Percentiles rank a stretch among this genome's conserved stretches.
Conservation (phyloP, 1,140 invertebrate species). For the Bombus superbus region DNA sequence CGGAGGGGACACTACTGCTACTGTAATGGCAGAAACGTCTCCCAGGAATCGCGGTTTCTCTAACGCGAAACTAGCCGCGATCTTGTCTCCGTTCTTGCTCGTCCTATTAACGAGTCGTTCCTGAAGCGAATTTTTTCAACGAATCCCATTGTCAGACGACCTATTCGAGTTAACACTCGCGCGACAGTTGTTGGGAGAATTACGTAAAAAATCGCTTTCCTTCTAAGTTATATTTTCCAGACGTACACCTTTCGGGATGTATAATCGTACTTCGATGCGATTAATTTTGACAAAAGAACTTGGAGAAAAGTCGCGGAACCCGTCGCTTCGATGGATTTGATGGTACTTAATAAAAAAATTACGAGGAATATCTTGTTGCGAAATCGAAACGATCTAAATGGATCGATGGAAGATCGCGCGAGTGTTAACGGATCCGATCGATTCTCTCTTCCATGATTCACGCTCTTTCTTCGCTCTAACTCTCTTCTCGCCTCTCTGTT, state of each 20-base stretch:
- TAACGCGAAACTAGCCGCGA: not conserved
- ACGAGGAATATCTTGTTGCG: too few relatives aligned
- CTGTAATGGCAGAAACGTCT: not conserved
- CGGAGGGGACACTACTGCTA: not conserved
- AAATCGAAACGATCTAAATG: too few relatives aligned
- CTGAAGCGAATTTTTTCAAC: too few relatives aligned
- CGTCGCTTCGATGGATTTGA: too few relatives aligned
- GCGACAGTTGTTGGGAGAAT: not conserved
- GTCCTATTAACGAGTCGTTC: not conserved
- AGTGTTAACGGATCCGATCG: not conserved
- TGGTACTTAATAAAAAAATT: too few relatives aligned
- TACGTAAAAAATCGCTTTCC: too few relatives aligned
- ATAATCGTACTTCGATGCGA: too few relatives aligned
- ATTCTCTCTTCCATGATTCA: conserved; percentile 6
- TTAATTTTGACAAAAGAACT: too few relatives aligned
- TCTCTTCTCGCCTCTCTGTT: conserved; percentile 56
- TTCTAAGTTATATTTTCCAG: too few relatives aligned
- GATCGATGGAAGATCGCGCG: not conserved
- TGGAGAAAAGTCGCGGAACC: too few relatives aligned
- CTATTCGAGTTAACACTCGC: not conserved
- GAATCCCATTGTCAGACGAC: too few relatives aligned
- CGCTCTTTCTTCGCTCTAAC: not conserved
- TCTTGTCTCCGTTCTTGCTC: not conserved
- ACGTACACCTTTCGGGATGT: too few relatives aligned
- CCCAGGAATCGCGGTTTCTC: not conserved